phyloP scores from a whole-genome alignment of 2,797 vertebrate species.

The Dicrostonyx torquatus region DNA sequence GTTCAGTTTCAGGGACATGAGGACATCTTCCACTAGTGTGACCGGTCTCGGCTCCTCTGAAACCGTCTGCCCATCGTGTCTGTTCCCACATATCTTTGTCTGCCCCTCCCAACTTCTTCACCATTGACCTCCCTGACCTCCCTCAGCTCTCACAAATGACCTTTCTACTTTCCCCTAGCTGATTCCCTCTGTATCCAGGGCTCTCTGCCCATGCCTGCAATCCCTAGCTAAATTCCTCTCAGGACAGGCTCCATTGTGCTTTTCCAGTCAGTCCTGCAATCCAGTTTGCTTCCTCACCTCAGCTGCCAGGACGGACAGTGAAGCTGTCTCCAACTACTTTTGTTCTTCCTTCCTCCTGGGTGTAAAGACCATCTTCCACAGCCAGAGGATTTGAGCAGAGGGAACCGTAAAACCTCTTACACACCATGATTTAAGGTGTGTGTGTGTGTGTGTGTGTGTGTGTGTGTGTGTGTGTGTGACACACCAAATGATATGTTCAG shows the following conservation, averaged over 20 bases:
- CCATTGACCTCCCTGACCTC: background rate
- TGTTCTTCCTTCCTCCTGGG: background rate
- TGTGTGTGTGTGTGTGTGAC: background rate
- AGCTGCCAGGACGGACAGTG: accelerated
- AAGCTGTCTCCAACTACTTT: background rate
- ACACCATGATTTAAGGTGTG: background rate
- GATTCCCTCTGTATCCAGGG: background rate
- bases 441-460: background rate
- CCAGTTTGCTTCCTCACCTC: background rate
- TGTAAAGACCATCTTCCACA: background rate
- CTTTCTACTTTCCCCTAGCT: background rate
- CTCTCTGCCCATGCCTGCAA: background rate
- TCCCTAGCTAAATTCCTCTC: background rate
- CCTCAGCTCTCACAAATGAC: background rate
- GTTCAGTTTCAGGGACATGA: background rate
- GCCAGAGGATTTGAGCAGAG: background rate
- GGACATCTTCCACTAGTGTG: background rate
- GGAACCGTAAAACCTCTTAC: background rate
- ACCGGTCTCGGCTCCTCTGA: background rate
- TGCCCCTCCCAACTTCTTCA: background rate
- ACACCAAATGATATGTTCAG: background rate
- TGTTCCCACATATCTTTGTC: background rate
- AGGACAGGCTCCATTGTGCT: background rate
- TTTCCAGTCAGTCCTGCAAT: background rate
- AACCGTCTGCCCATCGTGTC: background rate